Base-by-base conservation (phyloP, 2,113 vertebrate genomes). In the Scalopus aquaticus region DNA sequence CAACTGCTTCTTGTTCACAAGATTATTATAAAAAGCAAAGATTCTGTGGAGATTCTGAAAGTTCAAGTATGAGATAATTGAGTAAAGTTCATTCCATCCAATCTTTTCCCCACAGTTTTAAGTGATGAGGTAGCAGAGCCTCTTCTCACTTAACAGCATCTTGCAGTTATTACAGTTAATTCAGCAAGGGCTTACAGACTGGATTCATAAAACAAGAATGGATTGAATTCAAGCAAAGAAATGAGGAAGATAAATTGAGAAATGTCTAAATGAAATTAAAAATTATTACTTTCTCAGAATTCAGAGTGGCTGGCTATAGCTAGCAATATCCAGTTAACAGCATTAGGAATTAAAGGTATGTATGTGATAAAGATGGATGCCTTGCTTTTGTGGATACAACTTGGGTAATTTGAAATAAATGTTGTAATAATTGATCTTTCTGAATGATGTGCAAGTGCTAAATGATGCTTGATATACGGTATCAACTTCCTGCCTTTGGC, bases 351-450 rank as follows among this genome's bases (percentile, higher is more conserved):
- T 97, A 98, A 98, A 98, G 84, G 67, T 93, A 94, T 93, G 81
- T 44, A 92, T 96, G 92, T 96, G 96, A 98, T 98, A 97, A 97
- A 98, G 98, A 98, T 95, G 80, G 91, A 98, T 98, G 82, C 97
- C 90, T 97, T 95, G 80, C 94, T 97, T 97, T 96, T 95, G 95
- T 94, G 88, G 46, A 77, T 93, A 84, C 90, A 98, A 96, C 91
- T 93, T 88, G 39, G 54, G 39, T 73, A 5, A 0, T 97, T 98
- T 96, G 97, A 97, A 98, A 97, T 96, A 98, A 98, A 98, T 98
- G 98, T 96, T 97, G 96, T 94, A 97, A 97, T 98, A 98, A 98
- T 97, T 98, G 97, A 98, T 98, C 81, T 96, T 92, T 94, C 90
- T 87, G 90, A 97, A 96, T 97, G 97, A 98, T 96, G 87, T 97